Conservation (phyloP, 2,113 vertebrate genomes). For the Xyliphius kryptos region DNA sequence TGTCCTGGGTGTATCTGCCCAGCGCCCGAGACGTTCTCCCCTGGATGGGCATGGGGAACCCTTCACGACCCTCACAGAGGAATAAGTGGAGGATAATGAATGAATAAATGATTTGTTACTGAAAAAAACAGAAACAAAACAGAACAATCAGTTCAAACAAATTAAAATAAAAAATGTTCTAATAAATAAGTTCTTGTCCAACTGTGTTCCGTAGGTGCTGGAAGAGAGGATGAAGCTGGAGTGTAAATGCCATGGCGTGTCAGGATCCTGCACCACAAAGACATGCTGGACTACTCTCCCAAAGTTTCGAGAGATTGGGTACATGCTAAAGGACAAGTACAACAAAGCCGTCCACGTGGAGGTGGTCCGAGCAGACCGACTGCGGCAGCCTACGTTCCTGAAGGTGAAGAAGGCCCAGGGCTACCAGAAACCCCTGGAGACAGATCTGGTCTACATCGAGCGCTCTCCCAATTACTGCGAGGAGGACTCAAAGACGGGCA, state of each 20-base stretch:
- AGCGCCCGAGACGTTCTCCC: too few species aligned
- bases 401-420: constrained; percentile 91
- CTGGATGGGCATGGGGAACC: too few species aligned
- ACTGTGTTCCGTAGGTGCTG: constrained; percentile 64
- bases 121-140: too few species aligned
- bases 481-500: constrained; percentile 88
- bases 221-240: constrained; percentile 95
- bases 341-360: constrained; percentile 92
- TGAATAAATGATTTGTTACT: too few species aligned
- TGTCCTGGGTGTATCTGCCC: too few species aligned
- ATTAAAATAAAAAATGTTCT: too few species aligned
- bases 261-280: constrained; percentile 94
- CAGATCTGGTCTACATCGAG: constrained; percentile 93
- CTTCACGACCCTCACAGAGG: too few species aligned
- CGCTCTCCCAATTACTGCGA: constrained; percentile 98
- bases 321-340: constrained; percentile 94
- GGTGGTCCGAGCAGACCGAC: constrained; percentile 85
- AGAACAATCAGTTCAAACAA: too few species aligned
- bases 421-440: constrained; percentile 94
- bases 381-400: constrained; percentile 93
- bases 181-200: not conserved
- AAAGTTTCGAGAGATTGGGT: constrained; percentile 95
- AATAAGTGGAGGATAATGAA: too few species aligned
- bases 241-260: constrained; percentile 95
- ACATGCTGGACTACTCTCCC: constrained; percentile 97